Conservation (phyloP, 2,888 invertebrate genomes). For the Scelioninae gen. 1 region DNA sequence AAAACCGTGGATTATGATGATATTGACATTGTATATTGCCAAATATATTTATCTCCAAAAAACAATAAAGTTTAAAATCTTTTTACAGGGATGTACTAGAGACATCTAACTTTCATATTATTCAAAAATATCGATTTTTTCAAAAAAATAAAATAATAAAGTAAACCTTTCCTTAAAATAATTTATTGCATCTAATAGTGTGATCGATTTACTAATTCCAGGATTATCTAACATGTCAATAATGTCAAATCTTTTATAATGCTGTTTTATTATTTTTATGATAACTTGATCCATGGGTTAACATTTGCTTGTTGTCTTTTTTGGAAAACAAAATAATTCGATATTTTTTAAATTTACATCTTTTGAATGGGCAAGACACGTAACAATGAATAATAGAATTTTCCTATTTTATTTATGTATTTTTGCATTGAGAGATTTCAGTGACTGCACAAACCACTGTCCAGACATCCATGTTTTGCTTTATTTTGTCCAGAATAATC, state of each 20-base stretch:
- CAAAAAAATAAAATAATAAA: too few species aligned
- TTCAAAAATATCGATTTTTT: too few species aligned
- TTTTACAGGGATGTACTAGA: too few species aligned
- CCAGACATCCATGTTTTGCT: conserved; percentile 81
- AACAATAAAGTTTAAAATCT: too few species aligned
- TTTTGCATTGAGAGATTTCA: conserved; percentile 71
- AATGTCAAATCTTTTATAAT: not conserved
- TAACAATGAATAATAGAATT: conserved; percentile 77
- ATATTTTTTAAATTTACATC: conserved; percentile 73
- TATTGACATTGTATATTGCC: too few species aligned
- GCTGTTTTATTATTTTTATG: not conserved
- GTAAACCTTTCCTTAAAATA: too few species aligned
- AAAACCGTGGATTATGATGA: too few species aligned
- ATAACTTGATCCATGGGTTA: conserved; percentile 36
- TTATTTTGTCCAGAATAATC: conserved; percentile 75
- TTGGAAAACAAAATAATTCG: conserved; percentile 67
- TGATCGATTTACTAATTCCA: not conserved
- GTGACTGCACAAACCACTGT: conserved; percentile 70
- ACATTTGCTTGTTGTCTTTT: conserved; percentile 21
- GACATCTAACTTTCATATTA: too few species aligned
- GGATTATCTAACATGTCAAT: not conserved
- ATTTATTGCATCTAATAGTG: conserved; percentile 33
- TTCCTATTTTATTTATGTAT: conserved; percentile 72
- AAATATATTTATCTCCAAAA: too few species aligned
- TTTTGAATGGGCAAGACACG: conserved; percentile 76